Percentiles rank a stretch among this genome's conserved stretches.
Evolutionary conservation across 2,888 invertebrate genomes (phyloP).

Genomic region (Schrankia costaestrigalis): DNA sequence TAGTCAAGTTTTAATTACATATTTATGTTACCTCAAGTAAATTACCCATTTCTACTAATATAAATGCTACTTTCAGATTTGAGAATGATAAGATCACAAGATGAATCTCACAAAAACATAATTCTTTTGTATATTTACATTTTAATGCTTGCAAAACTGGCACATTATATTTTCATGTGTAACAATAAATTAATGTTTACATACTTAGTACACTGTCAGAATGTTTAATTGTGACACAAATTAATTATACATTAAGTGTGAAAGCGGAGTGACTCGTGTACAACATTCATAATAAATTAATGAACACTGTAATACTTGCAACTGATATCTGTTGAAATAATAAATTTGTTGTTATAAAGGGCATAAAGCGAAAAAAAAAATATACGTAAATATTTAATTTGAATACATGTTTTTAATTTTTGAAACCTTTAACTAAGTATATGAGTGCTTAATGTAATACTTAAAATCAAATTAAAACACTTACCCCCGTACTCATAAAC

Average conservation of each 20-base stretch:
- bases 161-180: slow-evolving; percentile 51
- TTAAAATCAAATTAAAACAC: too few species aligned
- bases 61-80: slow-evolving; percentile 47
- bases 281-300: slow-evolving; percentile 42
- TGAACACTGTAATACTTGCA: slow-evolving; percentile 53
- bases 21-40: slow-evolving; percentile 50
- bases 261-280: slow-evolving; percentile 26
- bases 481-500: too few species aligned
- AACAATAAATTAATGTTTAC: slow-evolving; percentile 45
- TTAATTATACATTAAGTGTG: slow-evolving; percentile 22
- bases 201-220: slow-evolving; percentile 44
- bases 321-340: slow-evolving; percentile 59
- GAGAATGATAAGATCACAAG: slow-evolving; percentile 45
- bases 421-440: slow-evolving; percentile 21
- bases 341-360: slow-evolving; percentile 70
- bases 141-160: slow-evolving; percentile 54
- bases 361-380: slow-evolving; percentile 73
- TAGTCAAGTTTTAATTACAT: slow-evolving; percentile 30
- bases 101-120: slow-evolving; percentile 47
- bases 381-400: slow-evolving; percentile 80
- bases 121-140: slow-evolving; percentile 52
- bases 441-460: too few species aligned
- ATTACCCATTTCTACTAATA: slow-evolving; percentile 35
- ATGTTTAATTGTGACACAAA: slow-evolving; percentile 43
- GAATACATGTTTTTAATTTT: slow-evolving; percentile 43